Conservation (phyloP, 2,113 vertebrate genomes). For the Xyliphius kryptos region DNA sequence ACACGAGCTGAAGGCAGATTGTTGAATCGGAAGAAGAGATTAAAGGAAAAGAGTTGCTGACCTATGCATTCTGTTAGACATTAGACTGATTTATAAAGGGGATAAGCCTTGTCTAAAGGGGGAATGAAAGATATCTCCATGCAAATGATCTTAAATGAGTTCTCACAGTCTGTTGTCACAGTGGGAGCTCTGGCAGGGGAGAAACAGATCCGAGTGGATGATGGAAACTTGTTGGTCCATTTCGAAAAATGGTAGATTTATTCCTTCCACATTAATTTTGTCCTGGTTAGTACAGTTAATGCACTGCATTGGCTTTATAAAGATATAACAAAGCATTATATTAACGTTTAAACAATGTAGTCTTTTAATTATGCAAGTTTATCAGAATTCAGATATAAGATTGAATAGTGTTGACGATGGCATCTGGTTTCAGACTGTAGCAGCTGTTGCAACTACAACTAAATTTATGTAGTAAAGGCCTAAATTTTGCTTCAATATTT, state of each 20-base stretch:
- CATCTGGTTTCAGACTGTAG: conserved; percentile 38
- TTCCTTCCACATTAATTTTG: conserved; percentile 7
- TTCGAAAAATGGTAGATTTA: conserved; percentile 9
- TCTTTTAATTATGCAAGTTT: conserved; percentile 1
- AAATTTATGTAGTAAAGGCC: conserved; percentile 38
- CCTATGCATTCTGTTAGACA: conserved; percentile 36
- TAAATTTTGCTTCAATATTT: conserved; percentile 30
- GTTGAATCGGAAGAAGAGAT: conserved; percentile 29
- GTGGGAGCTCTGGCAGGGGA: conserved; percentile 21
- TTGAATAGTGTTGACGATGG: conserved; percentile 28
- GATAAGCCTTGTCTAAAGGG: conserved; percentile 38
- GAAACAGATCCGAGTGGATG: conserved; percentile 28
- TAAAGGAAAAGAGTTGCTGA: conserved; percentile 37
- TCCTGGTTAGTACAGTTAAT: too few species aligned
- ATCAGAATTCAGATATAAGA: conserved; percentile 20
- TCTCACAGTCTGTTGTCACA: conserved; percentile 42
- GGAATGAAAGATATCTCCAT: conserved; percentile 44
- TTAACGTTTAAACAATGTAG: not conserved
- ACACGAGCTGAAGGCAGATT: conserved; percentile 38
- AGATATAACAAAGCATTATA: too few species aligned
- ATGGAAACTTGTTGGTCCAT: conserved; percentile 31
- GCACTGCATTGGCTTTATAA: too few species aligned
- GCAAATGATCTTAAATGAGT: conserved; percentile 46
- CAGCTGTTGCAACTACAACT: conserved; percentile 41
- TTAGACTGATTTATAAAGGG: conserved; percentile 43